Evolutionary conservation across 2,113 vertebrate species (phyloP), one percentile per base, ranked within the genome.

Genomic region (Lanius collurio): DNA sequence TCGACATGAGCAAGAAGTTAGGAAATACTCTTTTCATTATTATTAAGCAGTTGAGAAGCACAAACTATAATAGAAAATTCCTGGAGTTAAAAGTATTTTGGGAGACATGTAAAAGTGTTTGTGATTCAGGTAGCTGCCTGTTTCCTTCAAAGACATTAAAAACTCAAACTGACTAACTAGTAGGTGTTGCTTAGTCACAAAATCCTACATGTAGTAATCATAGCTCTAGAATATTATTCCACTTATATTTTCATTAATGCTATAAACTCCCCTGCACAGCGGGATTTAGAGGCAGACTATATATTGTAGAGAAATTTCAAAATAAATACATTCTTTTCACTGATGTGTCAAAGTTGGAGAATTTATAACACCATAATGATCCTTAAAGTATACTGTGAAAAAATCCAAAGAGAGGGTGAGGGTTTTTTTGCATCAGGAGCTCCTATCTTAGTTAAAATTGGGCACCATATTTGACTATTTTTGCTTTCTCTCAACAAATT

Each of bases 161-260:
- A 87, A 89, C 60, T 37, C 35, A 83, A 69, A 76, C 41, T 87
- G 80, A 93, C 39, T 89, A 75, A 70, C 39, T n/a, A 47, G 76
- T 81, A 93, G 91, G 87, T 75, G 88, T 93, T 96, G 28, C 82
- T 96, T 92, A 96, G 89, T 98, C 96, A 97, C 65, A 77, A 78
- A 86, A 93, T 89, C 57, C 83, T 90, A 83, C 2, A 0, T 59
- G 16, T 10, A 76, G 69, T 77, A 94, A 69, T 92, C 92, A 76
- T 89, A 94, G 62, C 30, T 89, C 49, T n/a, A 91, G 56, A 69
- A 70, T 89, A 73, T 94, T 95, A 90, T 92, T 93, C 44, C 31
- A 60, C 33, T 85, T 75, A 42, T 64, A 26, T 94, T 95, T 97
- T 94, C 53, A 94, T 93, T 95, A 95, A 9, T 50, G 22, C 8